Conservation (phyloP, 2,797 vertebrate genomes). For the Eulemur rubriventer region DNA sequence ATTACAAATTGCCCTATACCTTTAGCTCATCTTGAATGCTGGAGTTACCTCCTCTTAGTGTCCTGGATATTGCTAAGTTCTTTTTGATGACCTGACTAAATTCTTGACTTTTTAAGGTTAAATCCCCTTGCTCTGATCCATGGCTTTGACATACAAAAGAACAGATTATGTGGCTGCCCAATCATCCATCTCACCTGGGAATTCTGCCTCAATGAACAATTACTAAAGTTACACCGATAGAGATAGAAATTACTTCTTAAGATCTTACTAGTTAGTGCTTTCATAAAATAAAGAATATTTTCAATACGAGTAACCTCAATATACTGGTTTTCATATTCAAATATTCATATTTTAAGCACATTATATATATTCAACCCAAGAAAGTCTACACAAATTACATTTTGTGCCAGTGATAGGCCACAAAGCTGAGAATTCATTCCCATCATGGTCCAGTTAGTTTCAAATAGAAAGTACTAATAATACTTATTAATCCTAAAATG, state of each 20-base stretch:
- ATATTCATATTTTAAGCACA: neutral
- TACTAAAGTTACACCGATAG: neutral
- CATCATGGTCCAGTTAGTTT: neutral
- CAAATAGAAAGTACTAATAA: neutral
- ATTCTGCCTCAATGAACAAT: neutral
- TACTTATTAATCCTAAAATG: neutral
- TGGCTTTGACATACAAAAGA: neutral
- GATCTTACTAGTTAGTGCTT: neutral
- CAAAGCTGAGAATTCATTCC: conserved; percentile 8
- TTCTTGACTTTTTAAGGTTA: neutral
- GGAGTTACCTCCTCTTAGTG: neutral
- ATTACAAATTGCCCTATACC: neutral
- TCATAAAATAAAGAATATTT: conserved; percentile 27
- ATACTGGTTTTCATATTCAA: neutral
- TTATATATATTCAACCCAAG: neutral
- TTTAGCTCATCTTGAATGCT: neutral
- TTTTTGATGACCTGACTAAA: neutral
- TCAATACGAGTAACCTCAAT: neutral
- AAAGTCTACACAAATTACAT: conserved; percentile 26
- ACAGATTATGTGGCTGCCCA: neutral
- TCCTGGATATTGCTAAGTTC: neutral
- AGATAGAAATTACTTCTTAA: neutral
- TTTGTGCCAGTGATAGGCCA: neutral
- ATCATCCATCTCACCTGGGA: neutral
- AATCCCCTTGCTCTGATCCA: neutral